Conservation (phyloP, 2,888 invertebrate species). For the Drosophila gaucha region DNA sequence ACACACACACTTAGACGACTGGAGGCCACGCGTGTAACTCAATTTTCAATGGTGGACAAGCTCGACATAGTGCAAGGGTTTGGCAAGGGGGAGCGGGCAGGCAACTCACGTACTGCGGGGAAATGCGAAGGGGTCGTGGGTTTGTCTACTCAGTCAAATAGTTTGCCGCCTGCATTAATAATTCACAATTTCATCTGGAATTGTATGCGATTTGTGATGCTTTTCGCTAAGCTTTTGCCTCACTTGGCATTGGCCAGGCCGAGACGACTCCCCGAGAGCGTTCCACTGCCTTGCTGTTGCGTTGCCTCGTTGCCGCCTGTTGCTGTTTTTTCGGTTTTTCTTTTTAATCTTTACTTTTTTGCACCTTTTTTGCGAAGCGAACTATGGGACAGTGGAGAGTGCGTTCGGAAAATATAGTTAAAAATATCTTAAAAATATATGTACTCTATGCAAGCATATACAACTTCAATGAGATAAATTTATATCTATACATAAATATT, state of each 20-base stretch:
- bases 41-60: conserved; percentile 77
- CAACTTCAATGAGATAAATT: no score
- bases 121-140: conserved; percentile 54
- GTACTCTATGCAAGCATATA: not conserved
- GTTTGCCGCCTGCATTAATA: conserved; percentile 82
- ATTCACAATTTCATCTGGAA: conserved; percentile 84
- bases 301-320: conserved; percentile 39
- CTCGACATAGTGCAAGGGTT: conserved; percentile 6
- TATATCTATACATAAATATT: not conserved
- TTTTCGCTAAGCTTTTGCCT: conserved; percentile 66
- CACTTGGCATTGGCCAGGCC: conserved; percentile 15
- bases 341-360: conserved; percentile 26
- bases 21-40: conserved; percentile 77
- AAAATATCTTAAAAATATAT: not conserved
- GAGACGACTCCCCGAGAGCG: conserved; percentile 19
- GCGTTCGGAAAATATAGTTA: not conserved
- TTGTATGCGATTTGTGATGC: conserved; percentile 83
- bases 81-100: not conserved
- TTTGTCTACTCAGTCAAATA: conserved; percentile 81
- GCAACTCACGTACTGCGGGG: conserved; percentile 46
- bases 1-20: conserved; percentile 16
- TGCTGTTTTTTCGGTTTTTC: conserved; percentile 38
- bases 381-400: conserved; percentile 23
- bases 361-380: conserved; percentile 7
- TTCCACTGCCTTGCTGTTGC: conserved; percentile 8